A percentile compares a stretch with the other conserved stretches of the same genome.
phyloP scores from a whole-genome alignment of 2,113 vertebrate species.

The Macrotus californicus region DNA sequence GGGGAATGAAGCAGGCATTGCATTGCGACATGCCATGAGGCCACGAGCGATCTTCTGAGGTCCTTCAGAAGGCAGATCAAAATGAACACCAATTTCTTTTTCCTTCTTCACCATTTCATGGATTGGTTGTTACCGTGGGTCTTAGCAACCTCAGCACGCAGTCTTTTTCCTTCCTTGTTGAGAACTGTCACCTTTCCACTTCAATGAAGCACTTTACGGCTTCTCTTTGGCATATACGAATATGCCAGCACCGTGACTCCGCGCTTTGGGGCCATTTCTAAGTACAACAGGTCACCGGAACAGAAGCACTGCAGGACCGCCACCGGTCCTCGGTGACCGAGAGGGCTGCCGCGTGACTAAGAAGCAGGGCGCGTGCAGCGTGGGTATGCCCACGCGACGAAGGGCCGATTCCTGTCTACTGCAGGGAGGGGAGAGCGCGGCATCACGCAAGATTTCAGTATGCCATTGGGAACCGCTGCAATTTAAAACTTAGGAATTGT shows the following conservation, averaged over 20 bases:
- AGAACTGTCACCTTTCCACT: neutral
- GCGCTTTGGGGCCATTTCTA: neutral
- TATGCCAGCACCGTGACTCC: too few relatives aligned
- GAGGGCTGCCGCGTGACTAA: neutral
- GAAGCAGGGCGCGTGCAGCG: neutral
- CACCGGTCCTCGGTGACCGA: too few relatives aligned
- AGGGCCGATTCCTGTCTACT: neutral
- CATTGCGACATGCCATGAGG: neutral
- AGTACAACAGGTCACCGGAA: neutral
- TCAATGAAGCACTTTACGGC: neutral
- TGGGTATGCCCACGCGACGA: accelerated
- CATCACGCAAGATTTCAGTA: neutral
- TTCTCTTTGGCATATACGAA: neutral
- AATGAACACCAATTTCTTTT: neutral
- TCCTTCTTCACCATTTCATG: neutral
- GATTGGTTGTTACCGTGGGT: neutral
- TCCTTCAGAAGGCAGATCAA: neutral
- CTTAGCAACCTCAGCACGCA: neutral
- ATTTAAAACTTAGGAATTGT: neutral
- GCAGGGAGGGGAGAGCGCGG: neutral
- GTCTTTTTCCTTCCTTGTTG: neutral
- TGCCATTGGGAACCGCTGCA: too few relatives aligned
- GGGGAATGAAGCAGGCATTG: neutral
- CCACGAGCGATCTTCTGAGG: neutral
- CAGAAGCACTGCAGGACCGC: too few relatives aligned